These are phyloP conservation scores for Zele albiditarsus DNA, from an alignment of 2,888 invertebrate species.

Conservation along the genomic window DNA sequence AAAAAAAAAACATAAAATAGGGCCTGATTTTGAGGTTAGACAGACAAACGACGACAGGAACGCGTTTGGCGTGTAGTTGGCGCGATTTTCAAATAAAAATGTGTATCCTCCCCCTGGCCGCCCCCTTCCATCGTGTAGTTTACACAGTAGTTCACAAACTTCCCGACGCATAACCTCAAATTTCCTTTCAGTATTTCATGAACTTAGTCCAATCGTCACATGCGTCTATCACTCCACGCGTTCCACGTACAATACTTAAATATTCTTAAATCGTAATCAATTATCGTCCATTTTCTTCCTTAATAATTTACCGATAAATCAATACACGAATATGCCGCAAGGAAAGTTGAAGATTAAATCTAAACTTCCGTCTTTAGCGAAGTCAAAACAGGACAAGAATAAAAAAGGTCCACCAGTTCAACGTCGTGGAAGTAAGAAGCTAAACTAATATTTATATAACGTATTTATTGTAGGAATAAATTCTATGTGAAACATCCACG, in stretches of 20 bases:
- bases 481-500: too few relatives aligned
- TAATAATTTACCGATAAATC: neutral
- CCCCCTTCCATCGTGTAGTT: too few relatives aligned
- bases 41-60: neutral
- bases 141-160: too few relatives aligned
- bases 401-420: slow-evolving; percentile 76
- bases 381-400: slow-evolving; percentile 73
- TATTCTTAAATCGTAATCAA: too few relatives aligned
- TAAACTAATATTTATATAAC: slow-evolving; percentile 10
- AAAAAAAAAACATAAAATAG: neutral
- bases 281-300: neutral
- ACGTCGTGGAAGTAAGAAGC: slow-evolving; percentile 77
- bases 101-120: too few relatives aligned
- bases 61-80: slow-evolving; percentile 3
- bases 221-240: too few relatives aligned
- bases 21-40: neutral
- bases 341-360: slow-evolving; percentile 81
- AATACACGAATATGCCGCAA: slow-evolving; percentile 76
- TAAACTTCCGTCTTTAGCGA: slow-evolving; percentile 76
- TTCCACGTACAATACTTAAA: too few relatives aligned
- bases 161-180: too few relatives aligned
- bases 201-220: too few relatives aligned
- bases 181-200: too few relatives aligned
- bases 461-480: too few relatives aligned
- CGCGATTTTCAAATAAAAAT: neutral